Evolutionary conservation across 2,888 invertebrate genomes (phyloP), one percentile per base, ranked within the genome.

Genomic region (Incurvaria masculella): DNA sequence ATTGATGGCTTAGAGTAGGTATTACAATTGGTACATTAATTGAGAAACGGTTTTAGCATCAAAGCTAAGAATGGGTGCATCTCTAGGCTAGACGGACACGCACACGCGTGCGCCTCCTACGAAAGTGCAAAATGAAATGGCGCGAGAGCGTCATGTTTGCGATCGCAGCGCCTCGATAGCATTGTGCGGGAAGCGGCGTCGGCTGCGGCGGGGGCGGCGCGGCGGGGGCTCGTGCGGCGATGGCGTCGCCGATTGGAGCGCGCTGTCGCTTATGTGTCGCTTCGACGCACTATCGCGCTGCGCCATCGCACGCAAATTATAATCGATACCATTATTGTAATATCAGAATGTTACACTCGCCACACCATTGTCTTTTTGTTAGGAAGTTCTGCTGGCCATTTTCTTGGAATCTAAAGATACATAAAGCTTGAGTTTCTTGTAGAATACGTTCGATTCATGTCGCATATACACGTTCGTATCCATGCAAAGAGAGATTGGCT

Each of bases 271-370:
- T 72, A 72, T 68, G 65, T 69, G 75, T 75, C 75, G 72, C 70
- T 68, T 68, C 65, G 61, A 64, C 61, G 64, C 64, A 62, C 60
- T 76, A 76, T 75, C 76, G 64, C 65, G 53, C 55, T 14, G 62
- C 65, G 65, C 67, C 66, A 76, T 78, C 76, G 71, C 74, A 78
- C 76, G 76, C 76, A 76, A 78, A 78, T 78, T 78, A 78, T 78
- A 75, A 76, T 73, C 76, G 76, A 78, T 75, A 75, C 76, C 74
- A 76, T 75, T 78, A 78, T 78, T 76, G 76, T 76, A 73, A 75
- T 72, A 75, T 71, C 68, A 66, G 60, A 48, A 48, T 52, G 50
- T 49, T 33, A 33, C 33, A 33, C 33, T 33, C 33, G 6, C 33
- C n/a, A 3, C 14, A 23, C 33, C 14, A 33, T 33, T 33, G 33